Base-by-base conservation (phyloP, 2,888 invertebrate genomes). In the Tetragnatha montana region DNA sequence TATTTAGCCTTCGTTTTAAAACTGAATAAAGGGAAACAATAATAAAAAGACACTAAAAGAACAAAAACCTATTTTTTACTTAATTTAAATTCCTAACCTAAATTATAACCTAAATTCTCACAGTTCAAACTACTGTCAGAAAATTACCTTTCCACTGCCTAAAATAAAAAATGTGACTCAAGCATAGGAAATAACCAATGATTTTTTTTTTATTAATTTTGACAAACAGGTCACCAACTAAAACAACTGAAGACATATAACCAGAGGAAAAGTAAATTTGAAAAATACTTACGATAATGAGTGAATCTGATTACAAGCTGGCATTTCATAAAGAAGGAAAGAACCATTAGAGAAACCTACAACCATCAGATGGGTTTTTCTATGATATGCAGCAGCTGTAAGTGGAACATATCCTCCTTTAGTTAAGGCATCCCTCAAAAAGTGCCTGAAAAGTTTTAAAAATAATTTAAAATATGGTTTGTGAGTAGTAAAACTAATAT, bases 271-370 rank as follows among this genome's bases (percentile, higher is more conserved):
- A n/a, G n/a, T n/a, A n/a, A n/a, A n/a, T n/a, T n/a, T n/a, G 7
- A 21, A 21, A n/a, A 50, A 51, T 71, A 90, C 74, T 83, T 81
- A 94, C 94, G 95, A 95, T 60, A 96, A 93, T 12, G 95, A 98
- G 94, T 99, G 99, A 91, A 99, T 97, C 92, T 98, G 94, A 92
- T 96, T 98, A 86, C 98, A 97, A 76, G 98, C 97, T 0, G 99
- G 99, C 94, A 99, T 95, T 93, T 99, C 98, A 93, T 99, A 97
- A 0, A 99, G 95, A 93, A 96, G 97, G 94, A 99, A 99, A 49
- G 96, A 95, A 1, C 99, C 99, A 91, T 96, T 97, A 19, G 96
- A 96, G 93, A 97, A 99, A 8, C 98, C 99, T 68, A 97, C 96
- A 0, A 99, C 97, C 85, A 99, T 94, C 91, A 99, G 95, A 93